phyloP scores from a whole-genome alignment of 2,113 vertebrate genomes.

The Anarrhichthys ocellatus region DNA sequence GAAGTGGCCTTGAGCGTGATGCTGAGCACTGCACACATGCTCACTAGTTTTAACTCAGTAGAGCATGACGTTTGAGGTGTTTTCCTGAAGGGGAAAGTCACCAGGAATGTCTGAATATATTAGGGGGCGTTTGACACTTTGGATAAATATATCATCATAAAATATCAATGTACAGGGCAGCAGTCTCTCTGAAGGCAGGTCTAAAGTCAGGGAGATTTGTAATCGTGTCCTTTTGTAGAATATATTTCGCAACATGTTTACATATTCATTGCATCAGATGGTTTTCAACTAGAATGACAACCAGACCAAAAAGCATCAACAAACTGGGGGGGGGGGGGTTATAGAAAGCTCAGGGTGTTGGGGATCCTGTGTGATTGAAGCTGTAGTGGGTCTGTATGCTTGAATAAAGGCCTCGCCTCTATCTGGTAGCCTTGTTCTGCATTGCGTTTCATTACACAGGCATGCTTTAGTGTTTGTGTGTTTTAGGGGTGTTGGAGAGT shows the following conservation, averaged over 20 bases:
- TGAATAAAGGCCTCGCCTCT: conserved; percentile 21
- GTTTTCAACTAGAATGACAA: neutral
- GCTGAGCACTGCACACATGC: neutral
- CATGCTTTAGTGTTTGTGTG: conserved; percentile 59
- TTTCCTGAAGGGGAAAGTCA: neutral
- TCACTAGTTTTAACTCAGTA: neutral
- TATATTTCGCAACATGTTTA: neutral
- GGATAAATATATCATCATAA: neutral
- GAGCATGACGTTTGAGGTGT: neutral
- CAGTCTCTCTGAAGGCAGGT: neutral
- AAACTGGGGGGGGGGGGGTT: no score
- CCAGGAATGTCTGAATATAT: neutral
- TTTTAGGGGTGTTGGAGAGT: conserved; percentile 54
- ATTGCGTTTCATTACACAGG: conserved; percentile 25
- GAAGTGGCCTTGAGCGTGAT: conserved; percentile 26
- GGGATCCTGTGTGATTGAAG: neutral
- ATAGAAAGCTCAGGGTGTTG: neutral
- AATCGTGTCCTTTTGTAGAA: neutral
- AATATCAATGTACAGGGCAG: neutral
- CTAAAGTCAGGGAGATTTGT: neutral
- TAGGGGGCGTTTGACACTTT: neutral
- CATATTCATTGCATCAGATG: neutral
- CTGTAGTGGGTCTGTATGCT: conserved; percentile 20
- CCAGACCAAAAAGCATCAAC: neutral
- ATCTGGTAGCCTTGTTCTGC: conserved; percentile 24